A percentile compares a stretch with the other conserved stretches of the same genome.
Conservation (phyloP, 2,888 invertebrate genomes). For the Melinaea menophilus region DNA sequence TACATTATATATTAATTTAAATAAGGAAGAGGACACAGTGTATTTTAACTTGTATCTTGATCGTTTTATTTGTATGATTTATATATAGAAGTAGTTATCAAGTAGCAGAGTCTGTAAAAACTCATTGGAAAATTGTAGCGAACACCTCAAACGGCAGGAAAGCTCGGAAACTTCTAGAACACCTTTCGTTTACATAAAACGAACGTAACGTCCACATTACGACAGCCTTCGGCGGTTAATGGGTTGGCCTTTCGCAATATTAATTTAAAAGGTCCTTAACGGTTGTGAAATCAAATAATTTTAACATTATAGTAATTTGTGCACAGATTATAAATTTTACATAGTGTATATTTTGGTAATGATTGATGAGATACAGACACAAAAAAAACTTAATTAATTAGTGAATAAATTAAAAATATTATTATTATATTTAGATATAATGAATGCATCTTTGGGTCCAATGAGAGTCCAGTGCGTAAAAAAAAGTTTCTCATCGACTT, state of each 20-base stretch:
- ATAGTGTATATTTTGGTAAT: background rate
- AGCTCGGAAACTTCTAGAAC: constrained; percentile 62
- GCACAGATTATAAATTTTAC: background rate
- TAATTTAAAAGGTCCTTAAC: constrained; percentile 19
- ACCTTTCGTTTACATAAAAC: constrained; percentile 45
- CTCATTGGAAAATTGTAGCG: constrained; percentile 41
- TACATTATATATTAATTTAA: background rate
- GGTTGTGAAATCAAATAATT: constrained; percentile 20
- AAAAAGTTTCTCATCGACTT: constrained; percentile 61
- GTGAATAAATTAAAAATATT: no score
- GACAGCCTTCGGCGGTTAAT: constrained; percentile 23
- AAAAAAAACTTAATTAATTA: no score
- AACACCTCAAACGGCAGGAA: constrained; percentile 47
- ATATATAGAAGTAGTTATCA: background rate
- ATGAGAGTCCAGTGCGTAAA: constrained; percentile 59
- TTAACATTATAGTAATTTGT: background rate
- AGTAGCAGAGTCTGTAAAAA: constrained; percentile 31
- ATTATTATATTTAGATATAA: no score
- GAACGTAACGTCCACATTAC: constrained; percentile 30
- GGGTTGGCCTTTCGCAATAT: constrained; percentile 26
- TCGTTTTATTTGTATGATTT: no score
- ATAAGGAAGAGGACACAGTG: background rate
- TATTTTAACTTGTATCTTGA: no score
- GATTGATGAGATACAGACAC: no score
- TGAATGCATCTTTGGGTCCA: constrained; percentile 31